Percentiles rank a stretch among this genome's conserved stretches.
phyloP scores from a whole-genome alignment of 2,797 vertebrate species.

The Xenopus petersii region DNA sequence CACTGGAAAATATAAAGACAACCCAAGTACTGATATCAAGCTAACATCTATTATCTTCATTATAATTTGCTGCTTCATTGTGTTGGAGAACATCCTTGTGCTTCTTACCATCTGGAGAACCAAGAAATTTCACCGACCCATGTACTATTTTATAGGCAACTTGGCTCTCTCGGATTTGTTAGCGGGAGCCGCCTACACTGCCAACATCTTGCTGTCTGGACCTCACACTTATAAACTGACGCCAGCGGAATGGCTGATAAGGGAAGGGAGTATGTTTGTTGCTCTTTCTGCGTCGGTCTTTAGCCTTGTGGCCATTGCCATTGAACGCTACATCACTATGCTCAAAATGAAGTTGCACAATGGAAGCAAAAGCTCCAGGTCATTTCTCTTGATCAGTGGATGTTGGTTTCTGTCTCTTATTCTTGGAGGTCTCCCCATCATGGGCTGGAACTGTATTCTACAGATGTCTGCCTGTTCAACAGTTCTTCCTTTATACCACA shows the following conservation, averaged over 20 bases:
- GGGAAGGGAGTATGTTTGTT: constrained; percentile 96
- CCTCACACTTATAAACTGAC: constrained; percentile 89
- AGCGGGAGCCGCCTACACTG: constrained; percentile 87
- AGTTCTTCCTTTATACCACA: constrained; percentile 93
- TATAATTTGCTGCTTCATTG: constrained; percentile 93
- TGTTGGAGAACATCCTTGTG: constrained; percentile 92
- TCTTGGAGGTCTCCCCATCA: constrained; percentile 85
- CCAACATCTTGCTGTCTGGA: constrained; percentile 91
- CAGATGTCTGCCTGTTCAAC: constrained; percentile 81
- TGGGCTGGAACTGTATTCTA: constrained; percentile 94
- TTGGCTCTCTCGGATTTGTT: constrained; percentile 93
- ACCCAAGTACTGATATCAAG: constrained; percentile 74
- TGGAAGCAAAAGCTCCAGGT: constrained; percentile 84
- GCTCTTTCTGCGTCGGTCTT: constrained; percentile 92
- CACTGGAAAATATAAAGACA: constrained; percentile 83
- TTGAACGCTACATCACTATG: constrained; percentile 96
- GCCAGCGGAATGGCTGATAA: constrained; percentile 88
- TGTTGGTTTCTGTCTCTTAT: constrained; percentile 88
- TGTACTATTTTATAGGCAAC: constrained; percentile 98
- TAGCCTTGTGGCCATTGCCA: constrained; percentile 93
- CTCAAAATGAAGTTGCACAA: constrained; percentile 95
- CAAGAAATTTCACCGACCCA: constrained; percentile 97
- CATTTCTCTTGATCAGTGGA: constrained; percentile 90
- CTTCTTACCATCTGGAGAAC: constrained; percentile 95
- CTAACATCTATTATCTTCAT: constrained; percentile 90